These are phyloP conservation scores for Neocrepidodera transversa DNA, from an alignment of 2,888 invertebrate genomes.

Conservation along the genomic window DNA sequence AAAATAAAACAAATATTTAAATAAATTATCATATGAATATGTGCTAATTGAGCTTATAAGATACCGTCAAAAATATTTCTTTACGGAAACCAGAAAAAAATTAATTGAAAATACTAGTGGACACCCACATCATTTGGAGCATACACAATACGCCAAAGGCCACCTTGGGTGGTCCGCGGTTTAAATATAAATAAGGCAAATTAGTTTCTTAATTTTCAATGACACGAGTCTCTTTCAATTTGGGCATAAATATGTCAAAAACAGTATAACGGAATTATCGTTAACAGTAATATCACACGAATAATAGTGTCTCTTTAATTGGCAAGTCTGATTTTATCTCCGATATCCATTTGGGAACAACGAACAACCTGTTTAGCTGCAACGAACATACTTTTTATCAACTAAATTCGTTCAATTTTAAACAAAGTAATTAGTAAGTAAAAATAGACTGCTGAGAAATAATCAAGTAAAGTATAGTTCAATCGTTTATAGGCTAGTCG, in stretches of 20 bases:
- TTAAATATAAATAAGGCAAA: conserved; percentile 31
- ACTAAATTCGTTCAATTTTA: too few relatives aligned
- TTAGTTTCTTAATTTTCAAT: conserved; percentile 37
- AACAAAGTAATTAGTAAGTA: too few relatives aligned
- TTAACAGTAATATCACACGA: conserved; percentile 25
- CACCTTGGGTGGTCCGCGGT: conserved; percentile 30
- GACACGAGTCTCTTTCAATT: conserved; percentile 38
- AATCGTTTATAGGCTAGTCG: too few relatives aligned
- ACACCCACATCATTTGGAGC: conserved; percentile 19
- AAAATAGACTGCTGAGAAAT: too few relatives aligned
- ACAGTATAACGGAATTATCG: conserved; percentile 30
- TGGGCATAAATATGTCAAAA: conserved; percentile 32
- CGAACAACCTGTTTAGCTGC: background rate
- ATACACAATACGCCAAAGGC: conserved; percentile 7
- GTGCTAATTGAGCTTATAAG: background rate
- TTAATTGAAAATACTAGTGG: conserved; percentile 12
- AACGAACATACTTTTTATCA: too few relatives aligned
- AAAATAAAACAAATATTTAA: background rate
- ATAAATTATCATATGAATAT: conserved; percentile 4
- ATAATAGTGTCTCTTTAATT: conserved; percentile 11
- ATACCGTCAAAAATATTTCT: background rate
- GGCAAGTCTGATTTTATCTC: conserved; percentile 11
- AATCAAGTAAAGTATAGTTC: too few relatives aligned
- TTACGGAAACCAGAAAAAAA: conserved; percentile 9
- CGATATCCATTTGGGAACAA: background rate